Conservation (phyloP, 2,888 invertebrate species). For the Mellilla xanthometata region DNA sequence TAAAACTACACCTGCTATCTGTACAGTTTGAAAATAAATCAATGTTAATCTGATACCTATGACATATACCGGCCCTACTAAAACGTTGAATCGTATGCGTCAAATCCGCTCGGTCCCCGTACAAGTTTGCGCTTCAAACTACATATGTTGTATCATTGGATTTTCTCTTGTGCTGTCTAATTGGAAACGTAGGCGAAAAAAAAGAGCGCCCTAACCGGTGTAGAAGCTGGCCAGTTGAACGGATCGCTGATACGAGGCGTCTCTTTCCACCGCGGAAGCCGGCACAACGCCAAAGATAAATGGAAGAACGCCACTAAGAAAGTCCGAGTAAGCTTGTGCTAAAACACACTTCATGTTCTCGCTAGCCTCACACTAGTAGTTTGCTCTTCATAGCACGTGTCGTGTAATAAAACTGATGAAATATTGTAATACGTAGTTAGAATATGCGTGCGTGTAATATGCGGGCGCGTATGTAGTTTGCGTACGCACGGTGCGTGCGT, state of each 20-base stretch:
- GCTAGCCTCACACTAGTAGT: constrained; percentile 7
- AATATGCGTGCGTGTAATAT: constrained; percentile 6
- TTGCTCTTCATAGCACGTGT: constrained; percentile 16
- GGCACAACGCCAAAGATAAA: constrained; percentile 77
- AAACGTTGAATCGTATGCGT: constrained; percentile 4
- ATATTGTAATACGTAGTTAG: background rate
- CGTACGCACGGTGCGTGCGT: constrained; percentile 12
- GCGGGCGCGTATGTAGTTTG: constrained; percentile 15
- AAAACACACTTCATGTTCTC: constrained; percentile 25
- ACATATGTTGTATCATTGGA: constrained; percentile 30
- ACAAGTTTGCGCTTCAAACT: constrained; percentile 12
- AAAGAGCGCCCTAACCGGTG: constrained; percentile 85
- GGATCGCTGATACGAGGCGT: constrained; percentile 85
- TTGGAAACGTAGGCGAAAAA: constrained; percentile 78
- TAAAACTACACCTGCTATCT: too few relatives aligned
- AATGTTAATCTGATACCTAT: too few relatives aligned
- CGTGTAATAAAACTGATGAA: constrained; percentile 29
- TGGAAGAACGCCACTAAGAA: constrained; percentile 88
- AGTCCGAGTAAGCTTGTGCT: constrained; percentile 86
- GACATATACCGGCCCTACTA: too few relatives aligned
- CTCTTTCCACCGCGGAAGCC: constrained; percentile 84
- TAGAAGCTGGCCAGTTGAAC: constrained; percentile 85
- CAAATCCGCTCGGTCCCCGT: constrained; percentile 7
- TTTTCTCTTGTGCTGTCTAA: constrained; percentile 58
- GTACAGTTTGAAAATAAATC: too few relatives aligned